phyloP scores from a whole-genome alignment of 2,113 vertebrate genomes.

The Lasiurus cinereus region DNA sequence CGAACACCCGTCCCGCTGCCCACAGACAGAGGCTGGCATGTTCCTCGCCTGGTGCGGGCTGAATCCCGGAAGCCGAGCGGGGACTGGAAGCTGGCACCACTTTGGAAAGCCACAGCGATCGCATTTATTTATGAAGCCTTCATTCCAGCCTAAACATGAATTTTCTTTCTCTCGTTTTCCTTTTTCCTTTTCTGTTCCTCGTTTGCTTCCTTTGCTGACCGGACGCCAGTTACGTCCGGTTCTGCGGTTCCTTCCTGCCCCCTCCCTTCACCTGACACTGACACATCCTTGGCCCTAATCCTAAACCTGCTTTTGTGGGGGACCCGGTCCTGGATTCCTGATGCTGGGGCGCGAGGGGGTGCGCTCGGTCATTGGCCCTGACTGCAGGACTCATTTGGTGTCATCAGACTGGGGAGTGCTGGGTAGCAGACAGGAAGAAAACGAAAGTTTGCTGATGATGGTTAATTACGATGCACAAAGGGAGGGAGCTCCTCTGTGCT shows the following conservation, averaged over 20 bases:
- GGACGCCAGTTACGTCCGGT: neutral
- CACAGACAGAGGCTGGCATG: neutral
- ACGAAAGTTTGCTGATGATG: fast-evolving
- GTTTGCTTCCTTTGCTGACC: neutral
- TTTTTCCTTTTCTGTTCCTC: neutral
- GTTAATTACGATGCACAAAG: fast-evolving
- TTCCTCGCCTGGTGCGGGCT: neutral
- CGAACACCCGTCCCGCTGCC: no score
- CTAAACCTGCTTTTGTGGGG: neutral
- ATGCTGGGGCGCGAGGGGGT: neutral
- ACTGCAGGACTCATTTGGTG: neutral
- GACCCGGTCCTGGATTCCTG: neutral
- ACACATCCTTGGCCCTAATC: neutral
- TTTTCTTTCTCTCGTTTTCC: neutral
- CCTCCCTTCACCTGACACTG: neutral
- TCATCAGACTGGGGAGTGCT: neutral
- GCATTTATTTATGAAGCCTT: neutral
- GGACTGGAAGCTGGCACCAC: neutral
- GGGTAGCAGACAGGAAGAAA: neutral
- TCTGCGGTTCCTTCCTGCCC: neutral
- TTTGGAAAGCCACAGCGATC: neutral
- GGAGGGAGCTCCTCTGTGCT: neutral
- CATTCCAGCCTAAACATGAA: neutral
- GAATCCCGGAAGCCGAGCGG: neutral
- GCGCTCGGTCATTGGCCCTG: neutral